Evolutionary conservation across 2,113 vertebrate species (phyloP), one percentile per base, ranked within the genome.

Genomic region (Rhinolophus sinicus): DNA sequence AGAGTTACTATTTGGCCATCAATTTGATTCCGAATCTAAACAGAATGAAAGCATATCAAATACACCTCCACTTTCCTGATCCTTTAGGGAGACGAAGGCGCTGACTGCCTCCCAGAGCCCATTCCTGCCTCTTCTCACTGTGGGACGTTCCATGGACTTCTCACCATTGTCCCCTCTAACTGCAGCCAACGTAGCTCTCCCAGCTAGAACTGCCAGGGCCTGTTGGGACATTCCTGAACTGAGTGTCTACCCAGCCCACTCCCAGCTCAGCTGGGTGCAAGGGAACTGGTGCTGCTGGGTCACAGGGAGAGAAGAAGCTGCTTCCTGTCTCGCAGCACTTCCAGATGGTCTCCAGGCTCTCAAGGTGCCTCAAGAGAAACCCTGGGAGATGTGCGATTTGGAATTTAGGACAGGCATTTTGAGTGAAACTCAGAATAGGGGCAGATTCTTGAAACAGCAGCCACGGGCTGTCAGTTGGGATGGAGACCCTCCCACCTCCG

Each of bases 321-420:
- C 60, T 44, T 44, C 8, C 47, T 24, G 12, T 18, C 12, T 44
- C 26, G 2, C 22, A 78, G 70, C 16, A 9, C 47, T 52, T 75
- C 87, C 12, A 4, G 33, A n/a, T 69, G 14, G 40, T 13, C 35
- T 12, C 2, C 4, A 8, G 67, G 13, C 67, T 19, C 26, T 88
- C 5, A 0, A 28, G 35, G 35, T 33, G 35, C 35, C 12, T 19
- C 15, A 19, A 16, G 73, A 50, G 35, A 16, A 47, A 26, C 47
- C 0, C 0, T 0, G 13, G 67, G 24, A 62, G 14, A 47, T 35
- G 35, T 22, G n/a, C 0, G 0, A 16, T 35, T 44, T 72, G 75
- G 76, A 65, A 22, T 54, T 38, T 15, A 38, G 44, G 62, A 19
- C 10, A 65, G 22, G 8, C 15, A 10, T 54, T 24, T 28, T 2